Evolutionary conservation across 2,797 vertebrate genomes (phyloP).

Genomic region (Potorous gilbertii): DNA sequence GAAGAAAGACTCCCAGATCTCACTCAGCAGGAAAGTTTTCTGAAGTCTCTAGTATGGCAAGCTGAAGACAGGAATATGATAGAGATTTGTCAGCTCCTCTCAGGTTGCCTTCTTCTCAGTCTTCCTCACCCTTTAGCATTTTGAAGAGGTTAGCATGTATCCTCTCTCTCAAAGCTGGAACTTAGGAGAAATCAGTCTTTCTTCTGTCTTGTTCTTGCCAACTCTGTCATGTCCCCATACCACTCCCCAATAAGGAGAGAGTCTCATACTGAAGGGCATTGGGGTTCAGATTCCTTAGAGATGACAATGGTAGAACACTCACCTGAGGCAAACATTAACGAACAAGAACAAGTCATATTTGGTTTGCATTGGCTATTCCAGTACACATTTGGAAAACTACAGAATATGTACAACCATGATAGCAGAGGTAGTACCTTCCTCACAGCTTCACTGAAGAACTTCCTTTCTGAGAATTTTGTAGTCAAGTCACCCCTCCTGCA

Average conservation of each 20-base stretch:
- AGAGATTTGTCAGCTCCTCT: not conserved
- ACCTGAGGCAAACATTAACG: not conserved
- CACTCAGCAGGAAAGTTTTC: not conserved
- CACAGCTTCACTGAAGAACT: not conserved
- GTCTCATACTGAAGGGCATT: not conserved
- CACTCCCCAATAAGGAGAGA: not conserved
- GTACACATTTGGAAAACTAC: not conserved
- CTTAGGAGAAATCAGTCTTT: not conserved
- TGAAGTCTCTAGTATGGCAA: not conserved
- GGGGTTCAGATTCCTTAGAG: not conserved
- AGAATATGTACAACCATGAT: not conserved
- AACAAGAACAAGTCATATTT: not conserved
- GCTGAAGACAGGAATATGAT: not conserved
- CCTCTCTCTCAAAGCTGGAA: not conserved
- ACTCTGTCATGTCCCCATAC: not conserved
- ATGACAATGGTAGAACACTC: not conserved
- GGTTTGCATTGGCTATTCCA: not conserved
- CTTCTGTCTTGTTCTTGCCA: not conserved
- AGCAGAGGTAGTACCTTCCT: not conserved
- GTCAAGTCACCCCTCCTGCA: not conserved
- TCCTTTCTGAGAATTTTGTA: not conserved
- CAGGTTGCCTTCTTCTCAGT: not conserved
- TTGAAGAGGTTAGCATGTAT: not conserved
- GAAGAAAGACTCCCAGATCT: not conserved
- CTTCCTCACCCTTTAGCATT: not conserved